Evolutionary conservation across 92 coral and sea anemone species (phyloP).

Genomic region (Epizoanthus stellaris): DNA sequence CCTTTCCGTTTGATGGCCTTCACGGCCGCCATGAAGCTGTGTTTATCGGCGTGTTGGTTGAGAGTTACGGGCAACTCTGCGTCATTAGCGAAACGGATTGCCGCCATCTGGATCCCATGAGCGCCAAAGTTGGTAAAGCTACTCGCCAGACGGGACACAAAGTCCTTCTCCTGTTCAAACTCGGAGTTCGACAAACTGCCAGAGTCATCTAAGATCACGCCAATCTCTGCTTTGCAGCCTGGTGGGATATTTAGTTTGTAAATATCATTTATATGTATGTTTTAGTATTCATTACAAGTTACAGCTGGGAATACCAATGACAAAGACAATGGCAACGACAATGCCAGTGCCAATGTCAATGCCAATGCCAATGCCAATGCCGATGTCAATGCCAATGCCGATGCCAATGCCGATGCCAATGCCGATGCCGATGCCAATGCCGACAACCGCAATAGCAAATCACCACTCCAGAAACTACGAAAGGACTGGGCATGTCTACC

Average conservation of each 20-base stretch:
- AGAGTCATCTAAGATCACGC: conserved; percentile 81
- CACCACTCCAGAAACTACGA: too few relatives aligned
- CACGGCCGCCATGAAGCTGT: conserved; percentile 57
- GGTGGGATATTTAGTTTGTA: background rate
- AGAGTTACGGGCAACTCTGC: conserved; percentile 61
- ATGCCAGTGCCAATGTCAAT: too few relatives aligned
- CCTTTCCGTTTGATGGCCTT: conserved; percentile 48
- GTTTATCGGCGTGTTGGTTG: conserved; percentile 54
- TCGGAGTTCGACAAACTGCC: conserved; percentile 73
- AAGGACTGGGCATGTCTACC: too few relatives aligned
- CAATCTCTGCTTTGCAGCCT: conserved; percentile 90
- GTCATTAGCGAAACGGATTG: conserved; percentile 68
- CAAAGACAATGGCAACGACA: too few relatives aligned
- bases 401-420: too few relatives aligned
- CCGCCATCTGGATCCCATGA: conserved; percentile 81
- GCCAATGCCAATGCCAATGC: too few relatives aligned
- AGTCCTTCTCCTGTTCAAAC: conserved; percentile 58
- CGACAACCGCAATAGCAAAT: too few relatives aligned
- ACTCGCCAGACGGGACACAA: conserved; percentile 62
- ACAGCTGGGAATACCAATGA: too few relatives aligned
- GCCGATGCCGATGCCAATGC: too few relatives aligned
- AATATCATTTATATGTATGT: background rate
- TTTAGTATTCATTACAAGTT: too few relatives aligned
- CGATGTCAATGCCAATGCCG: too few relatives aligned
- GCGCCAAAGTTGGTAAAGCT: conserved; percentile 82